A percentile compares a stretch with the other conserved stretches of the same genome.
Conservation (phyloP, 1,140 invertebrate species). For the Solenopsis fugax region DNA sequence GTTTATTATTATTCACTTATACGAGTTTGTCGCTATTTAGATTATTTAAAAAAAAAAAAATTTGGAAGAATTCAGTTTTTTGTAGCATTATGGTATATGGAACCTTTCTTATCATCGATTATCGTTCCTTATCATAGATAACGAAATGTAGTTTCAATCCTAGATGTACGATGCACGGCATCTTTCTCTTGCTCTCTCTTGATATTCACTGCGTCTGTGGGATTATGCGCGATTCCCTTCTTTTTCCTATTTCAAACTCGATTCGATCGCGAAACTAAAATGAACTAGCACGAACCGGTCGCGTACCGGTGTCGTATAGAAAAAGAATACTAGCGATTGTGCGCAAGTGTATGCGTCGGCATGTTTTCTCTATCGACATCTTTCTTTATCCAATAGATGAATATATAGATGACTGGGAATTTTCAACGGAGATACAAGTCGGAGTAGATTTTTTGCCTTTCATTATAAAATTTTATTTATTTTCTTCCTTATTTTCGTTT, state of each 20-base stretch:
- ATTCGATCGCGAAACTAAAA: constrained; percentile 38
- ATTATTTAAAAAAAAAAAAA: not conserved
- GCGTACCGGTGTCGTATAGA: constrained; percentile 55
- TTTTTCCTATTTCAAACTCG: constrained; percentile 17
- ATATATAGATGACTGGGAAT: not conserved
- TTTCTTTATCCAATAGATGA: not conserved
- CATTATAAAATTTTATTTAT: not conserved
- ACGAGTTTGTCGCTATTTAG: too few relatives aligned
- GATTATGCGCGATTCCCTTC: constrained; percentile 12
- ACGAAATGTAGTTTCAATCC: not conserved
- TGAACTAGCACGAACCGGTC: constrained; percentile 58
- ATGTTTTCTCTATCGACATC: constrained; percentile 11
- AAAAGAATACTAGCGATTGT: constrained; percentile 38
- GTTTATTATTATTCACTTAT: too few relatives aligned
- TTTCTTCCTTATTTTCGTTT: not conserved
- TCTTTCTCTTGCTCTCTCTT: not conserved
- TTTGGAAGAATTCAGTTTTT: not conserved
- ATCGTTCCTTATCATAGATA: not conserved
- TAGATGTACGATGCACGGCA: not conserved
- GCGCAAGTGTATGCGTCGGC: constrained; percentile 14
- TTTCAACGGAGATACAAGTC: not conserved
- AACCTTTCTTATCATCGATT: not conserved
- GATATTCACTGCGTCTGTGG: not conserved
- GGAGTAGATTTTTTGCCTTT: not conserved
- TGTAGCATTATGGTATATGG: not conserved